phyloP scores from a whole-genome alignment of 2,888 invertebrate species.

The Trypoxylon attenuatum region DNA sequence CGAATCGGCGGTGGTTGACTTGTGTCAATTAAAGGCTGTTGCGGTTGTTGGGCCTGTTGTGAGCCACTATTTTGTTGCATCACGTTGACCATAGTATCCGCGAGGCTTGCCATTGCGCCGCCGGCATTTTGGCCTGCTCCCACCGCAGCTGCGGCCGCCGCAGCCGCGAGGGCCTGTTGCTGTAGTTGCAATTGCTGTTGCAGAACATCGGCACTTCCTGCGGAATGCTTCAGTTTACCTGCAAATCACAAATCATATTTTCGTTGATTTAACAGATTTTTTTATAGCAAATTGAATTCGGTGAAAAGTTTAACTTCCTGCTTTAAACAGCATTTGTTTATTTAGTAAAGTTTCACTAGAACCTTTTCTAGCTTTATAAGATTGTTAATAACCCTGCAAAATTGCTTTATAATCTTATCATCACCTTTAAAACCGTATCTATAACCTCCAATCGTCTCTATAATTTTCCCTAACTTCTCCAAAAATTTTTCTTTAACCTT shows the following conservation, averaged over 20 bases:
- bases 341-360: no score
- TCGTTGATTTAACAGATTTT: not conserved
- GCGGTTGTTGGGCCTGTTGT: constrained; percentile 49
- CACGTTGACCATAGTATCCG: constrained; percentile 66
- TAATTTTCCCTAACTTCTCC: no score
- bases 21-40: constrained; percentile 76
- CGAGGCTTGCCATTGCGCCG: constrained; percentile 58
- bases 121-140: not conserved
- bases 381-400: no score
- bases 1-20: constrained; percentile 79
- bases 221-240: constrained; percentile 68
- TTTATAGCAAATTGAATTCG: not conserved
- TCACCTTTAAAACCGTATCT: no score
- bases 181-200: constrained; percentile 53
- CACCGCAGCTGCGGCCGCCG: constrained; percentile 31
- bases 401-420: no score
- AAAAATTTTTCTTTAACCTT: no score
- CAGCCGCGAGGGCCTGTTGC: constrained; percentile 49
- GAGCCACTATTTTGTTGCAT: constrained; percentile 56
- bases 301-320: not conserved
- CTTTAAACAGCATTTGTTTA: not conserved
- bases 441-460: no score
- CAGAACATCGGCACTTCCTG: constrained; percentile 46
- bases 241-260: not conserved
- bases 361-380: no score